These are phyloP conservation scores for Drosophila ercepeae DNA, from an alignment of 1,140 invertebrate species.

Conservation along the genomic window DNA sequence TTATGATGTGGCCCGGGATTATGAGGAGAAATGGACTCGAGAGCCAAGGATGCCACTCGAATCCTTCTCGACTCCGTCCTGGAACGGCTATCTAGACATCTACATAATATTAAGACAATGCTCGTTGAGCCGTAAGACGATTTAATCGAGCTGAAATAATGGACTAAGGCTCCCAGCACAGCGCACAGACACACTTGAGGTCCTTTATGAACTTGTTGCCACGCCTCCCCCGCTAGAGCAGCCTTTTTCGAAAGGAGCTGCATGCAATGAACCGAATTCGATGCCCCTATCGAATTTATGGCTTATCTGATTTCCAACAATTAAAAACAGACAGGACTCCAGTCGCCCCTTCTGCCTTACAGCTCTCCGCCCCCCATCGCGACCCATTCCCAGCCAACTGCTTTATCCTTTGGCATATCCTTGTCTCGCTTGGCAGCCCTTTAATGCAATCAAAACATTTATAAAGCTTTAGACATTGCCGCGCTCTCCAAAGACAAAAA, in stretches of 20 bases:
- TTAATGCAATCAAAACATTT: conserved; percentile 82
- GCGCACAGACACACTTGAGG: neutral
- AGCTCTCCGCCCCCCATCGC: neutral
- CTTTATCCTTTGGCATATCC: conserved; percentile 1
- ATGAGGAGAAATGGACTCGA: conserved; percentile 67
- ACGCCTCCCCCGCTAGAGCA: neutral
- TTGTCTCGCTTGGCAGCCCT: conserved; percentile 74
- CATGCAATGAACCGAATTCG: conserved; percentile 36
- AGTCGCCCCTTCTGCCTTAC: neutral
- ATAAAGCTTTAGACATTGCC: conserved; percentile 70
- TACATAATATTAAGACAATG: conserved; percentile 82
- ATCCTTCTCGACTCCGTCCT: neutral
- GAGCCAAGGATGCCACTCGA: neutral
- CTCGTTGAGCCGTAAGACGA: conserved; percentile 81
- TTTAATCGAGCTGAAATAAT: conserved; percentile 82
- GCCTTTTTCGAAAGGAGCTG: neutral
- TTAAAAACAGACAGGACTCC: conserved; percentile 45
- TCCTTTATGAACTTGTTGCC: conserved; percentile 46
- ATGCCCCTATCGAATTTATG: conserved; percentile 62
- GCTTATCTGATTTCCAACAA: conserved; percentile 64
- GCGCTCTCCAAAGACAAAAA: conserved; percentile 68
- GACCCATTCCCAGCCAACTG: neutral
- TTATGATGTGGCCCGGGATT: conserved; percentile 76
- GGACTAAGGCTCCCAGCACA: conserved; percentile 56
- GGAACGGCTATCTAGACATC: conserved; percentile 67